phyloP scores from a whole-genome alignment of 2,113 vertebrate species.

The Sclerurus mexicanus region DNA sequence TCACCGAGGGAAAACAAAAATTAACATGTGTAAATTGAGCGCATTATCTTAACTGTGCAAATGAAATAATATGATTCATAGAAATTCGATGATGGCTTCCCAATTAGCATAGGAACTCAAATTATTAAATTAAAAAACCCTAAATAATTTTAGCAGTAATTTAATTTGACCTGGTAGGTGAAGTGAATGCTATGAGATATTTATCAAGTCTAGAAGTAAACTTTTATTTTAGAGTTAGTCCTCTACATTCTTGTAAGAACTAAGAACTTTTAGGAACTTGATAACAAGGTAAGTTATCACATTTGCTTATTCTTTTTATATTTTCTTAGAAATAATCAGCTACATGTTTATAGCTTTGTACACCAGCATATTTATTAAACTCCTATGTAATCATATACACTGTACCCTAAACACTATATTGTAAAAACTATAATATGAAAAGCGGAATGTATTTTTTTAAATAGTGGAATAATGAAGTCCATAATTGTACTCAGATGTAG shows the following conservation, averaged over 20 bases:
- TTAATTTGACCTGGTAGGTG: neutral
- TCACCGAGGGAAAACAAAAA: neutral
- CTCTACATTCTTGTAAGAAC: neutral
- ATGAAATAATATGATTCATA: neutral
- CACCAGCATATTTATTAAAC: neutral
- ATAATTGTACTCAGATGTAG: neutral
- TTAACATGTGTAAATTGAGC: rapidly evolving
- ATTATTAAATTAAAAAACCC: neutral
- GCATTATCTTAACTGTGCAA: neutral
- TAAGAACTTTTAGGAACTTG: neutral
- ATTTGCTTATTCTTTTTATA: neutral
- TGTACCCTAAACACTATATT: neutral
- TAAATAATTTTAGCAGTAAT: neutral
- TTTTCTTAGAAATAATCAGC: neutral
- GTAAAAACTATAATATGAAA: neutral
- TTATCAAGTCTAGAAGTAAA: neutral
- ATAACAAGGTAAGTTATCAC: neutral
- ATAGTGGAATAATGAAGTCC: neutral
- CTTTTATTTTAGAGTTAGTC: neutral
- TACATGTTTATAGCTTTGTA: neutral
- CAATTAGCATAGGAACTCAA: neutral
- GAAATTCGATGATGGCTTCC: neutral
- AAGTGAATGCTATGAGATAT: neutral
- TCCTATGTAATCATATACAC: neutral
- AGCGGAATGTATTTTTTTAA: neutral